Base-by-base conservation (phyloP, 2,888 invertebrate species). In the Atethmia centrago region DNA sequence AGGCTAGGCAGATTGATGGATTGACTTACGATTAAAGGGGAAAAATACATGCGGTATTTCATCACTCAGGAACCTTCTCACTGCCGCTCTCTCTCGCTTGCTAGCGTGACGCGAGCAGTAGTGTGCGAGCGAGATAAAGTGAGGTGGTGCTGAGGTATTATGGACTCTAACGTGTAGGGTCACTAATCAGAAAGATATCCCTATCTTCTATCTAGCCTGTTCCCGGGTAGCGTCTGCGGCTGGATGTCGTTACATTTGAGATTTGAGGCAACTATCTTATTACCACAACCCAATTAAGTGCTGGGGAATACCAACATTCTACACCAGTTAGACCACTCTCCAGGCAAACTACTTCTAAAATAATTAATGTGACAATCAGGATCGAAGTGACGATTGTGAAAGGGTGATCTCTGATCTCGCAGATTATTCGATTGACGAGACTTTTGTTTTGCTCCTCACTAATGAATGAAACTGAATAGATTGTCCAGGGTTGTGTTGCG, bases 361-460 rank as follows among this genome's bases (percentile, higher is more conserved):
- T 3, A 1, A 58, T 28, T 31, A 12, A 14, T 42, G 25, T 61
- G 31, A 21, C 7, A n/a, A 66, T 36, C 4, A 49, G 19, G 19
- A 76, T 53, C 8, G 1, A 42, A 8, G 19, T 51, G 9, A 70
- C 8, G 4, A 28, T 4, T 28, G 9, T 66, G 19, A 19, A n/a
- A 3, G 40, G 14, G 4, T n/a, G 25, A 25, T 53, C 16, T 63
- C 12, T 25, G 61, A 62, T 19, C 77, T 47, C 28, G 12, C 9
- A 31, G n/a, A 68, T 78, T 40, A 74, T 49, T 71, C 9, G 45
- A 49, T 31, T 58, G 45, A 36, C 16, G 25, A 74, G 3, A 8
- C 16, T 58, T 21, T 74, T 40, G 58, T 47, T 40, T n/a, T 74
- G 45, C 28, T 21, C 16, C 21, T 28, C 10, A 21, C 4, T 21